Evolutionary conservation across 1,140 invertebrate species (phyloP).

Genomic region (Zaprionus capensis): DNA sequence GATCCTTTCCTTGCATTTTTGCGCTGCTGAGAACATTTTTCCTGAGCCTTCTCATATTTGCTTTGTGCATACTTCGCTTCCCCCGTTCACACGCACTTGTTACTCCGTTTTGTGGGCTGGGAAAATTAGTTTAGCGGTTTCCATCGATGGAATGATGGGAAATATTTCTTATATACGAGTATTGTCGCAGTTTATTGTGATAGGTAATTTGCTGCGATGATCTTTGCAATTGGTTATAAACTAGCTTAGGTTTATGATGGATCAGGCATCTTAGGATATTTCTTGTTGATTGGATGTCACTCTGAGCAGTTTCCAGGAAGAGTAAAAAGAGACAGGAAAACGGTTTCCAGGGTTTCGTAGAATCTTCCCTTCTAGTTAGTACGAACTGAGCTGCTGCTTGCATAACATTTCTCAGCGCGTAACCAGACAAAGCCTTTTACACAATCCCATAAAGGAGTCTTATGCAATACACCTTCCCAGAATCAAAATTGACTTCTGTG

Average conservation of each 20-base stretch:
- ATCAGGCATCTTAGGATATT: background rate
- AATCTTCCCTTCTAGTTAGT: constrained; percentile 1
- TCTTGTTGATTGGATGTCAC: constrained; percentile 5
- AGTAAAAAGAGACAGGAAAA: background rate
- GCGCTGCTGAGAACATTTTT: constrained; percentile 52
- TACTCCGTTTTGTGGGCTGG: constrained; percentile 50
- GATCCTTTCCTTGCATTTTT: constrained; percentile 45
- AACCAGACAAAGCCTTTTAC: constrained; percentile 42
- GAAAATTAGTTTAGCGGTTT: constrained; percentile 52
- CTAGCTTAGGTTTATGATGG: constrained; percentile 19
- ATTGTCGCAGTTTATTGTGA: constrained; percentile 18
- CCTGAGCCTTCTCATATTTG: constrained; percentile 9
- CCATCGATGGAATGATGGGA: constrained; percentile 25
- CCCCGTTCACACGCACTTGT: constrained; percentile 59
- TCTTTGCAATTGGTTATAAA: background rate
- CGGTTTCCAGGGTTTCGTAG: background rate
- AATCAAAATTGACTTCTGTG: constrained; percentile 45
- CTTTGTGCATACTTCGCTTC: constrained; percentile 23
- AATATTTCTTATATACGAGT: constrained; percentile 1
- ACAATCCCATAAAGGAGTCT: constrained; percentile 9
- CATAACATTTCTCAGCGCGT: constrained; percentile 38
- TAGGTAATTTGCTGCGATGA: constrained; percentile 22
- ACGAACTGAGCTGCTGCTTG: constrained; percentile 12
- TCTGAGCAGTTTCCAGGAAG: background rate
- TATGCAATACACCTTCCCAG: constrained; percentile 43